Percentiles rank a stretch among this genome's conserved stretches.
These are phyloP conservation scores for Mustela nigripes DNA, from an alignment of 2,113 vertebrate genomes.

Conservation along the genomic window DNA sequence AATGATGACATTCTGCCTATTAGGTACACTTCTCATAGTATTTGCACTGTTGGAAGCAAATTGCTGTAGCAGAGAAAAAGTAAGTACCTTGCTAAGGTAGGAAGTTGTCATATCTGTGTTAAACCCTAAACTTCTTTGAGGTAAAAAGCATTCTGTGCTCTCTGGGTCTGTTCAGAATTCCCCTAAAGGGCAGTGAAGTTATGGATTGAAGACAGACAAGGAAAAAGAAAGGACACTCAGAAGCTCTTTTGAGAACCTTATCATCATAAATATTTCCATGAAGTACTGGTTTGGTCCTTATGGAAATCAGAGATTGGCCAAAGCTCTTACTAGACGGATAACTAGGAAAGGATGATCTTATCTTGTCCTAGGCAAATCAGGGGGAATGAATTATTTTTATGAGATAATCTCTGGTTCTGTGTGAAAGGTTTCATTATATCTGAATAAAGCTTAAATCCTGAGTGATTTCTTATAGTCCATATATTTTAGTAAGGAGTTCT, in stretches of 20 bases:
- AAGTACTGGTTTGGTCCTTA: not conserved
- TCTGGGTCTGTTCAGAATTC: not conserved
- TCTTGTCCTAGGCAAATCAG: slow-evolving; percentile 14
- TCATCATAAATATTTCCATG: not conserved
- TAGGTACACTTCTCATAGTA: not conserved
- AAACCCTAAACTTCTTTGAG: not conserved
- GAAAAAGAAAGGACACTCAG: not conserved
- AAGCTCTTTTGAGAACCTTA: not conserved
- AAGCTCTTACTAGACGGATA: slow-evolving; percentile 10
- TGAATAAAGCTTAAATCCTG: slow-evolving; percentile 70
- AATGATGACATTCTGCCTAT: not conserved
- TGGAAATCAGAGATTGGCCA: not conserved
- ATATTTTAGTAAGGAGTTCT: slow-evolving; percentile 57
- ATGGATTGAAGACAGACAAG: not conserved
- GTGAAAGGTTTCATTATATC: slow-evolving; percentile 55
- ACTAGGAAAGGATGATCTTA: slow-evolving; percentile 1
- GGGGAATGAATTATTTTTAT: slow-evolving; percentile 61
- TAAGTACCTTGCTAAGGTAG: not conserved
- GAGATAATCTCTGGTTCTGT: slow-evolving; percentile 52
- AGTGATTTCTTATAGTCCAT: slow-evolving; percentile 40
- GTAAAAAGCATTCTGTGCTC: not conserved
- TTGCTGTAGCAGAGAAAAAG: not conserved
- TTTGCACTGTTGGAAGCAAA: not conserved
- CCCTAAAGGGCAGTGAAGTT: not conserved
- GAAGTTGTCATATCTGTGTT: not conserved